phyloP scores from a whole-genome alignment of 1,140 invertebrate species.

The Bombus haemorrhoidalis region DNA sequence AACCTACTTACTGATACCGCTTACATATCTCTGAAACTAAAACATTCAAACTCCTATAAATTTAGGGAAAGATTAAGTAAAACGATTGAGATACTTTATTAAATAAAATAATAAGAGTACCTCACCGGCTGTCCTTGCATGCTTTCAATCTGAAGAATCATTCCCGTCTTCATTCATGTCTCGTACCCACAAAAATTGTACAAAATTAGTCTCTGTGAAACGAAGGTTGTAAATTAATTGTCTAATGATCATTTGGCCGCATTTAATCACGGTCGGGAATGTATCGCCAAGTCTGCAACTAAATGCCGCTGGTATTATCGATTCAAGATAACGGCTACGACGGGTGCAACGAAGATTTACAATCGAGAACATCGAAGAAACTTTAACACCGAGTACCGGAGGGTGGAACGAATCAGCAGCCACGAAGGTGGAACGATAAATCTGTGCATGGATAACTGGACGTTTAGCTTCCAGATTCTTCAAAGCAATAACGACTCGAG shows the following conservation, averaged over 20 bases:
- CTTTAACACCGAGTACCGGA: constrained; percentile 25
- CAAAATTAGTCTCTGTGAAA: not conserved
- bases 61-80: not conserved
- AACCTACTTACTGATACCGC: too few species aligned
- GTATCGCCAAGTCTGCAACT: not conserved
- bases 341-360: constrained; percentile 50
- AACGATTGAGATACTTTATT: not conserved
- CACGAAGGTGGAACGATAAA: constrained; percentile 65
- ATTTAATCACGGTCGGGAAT: not conserved
- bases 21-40: not conserved
- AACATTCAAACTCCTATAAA: not conserved
- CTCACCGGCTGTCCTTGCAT: not conserved
- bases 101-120: not conserved
- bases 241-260: not conserved
- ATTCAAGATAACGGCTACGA: constrained; percentile 38
- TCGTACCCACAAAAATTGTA: not conserved
- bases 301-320: constrained; percentile 24
- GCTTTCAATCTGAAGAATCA: not conserved
- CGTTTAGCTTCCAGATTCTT: constrained; percentile 64
- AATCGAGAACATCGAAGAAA: constrained; percentile 45
- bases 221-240: not conserved
- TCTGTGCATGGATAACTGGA: constrained; percentile 59
- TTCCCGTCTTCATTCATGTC: not conserved
- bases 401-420: constrained; percentile 51
- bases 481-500: constrained; percentile 44